These are phyloP conservation scores for Ooceraea biroi DNA, from an alignment of 1,140 invertebrate genomes.

Conservation along the genomic window DNA sequence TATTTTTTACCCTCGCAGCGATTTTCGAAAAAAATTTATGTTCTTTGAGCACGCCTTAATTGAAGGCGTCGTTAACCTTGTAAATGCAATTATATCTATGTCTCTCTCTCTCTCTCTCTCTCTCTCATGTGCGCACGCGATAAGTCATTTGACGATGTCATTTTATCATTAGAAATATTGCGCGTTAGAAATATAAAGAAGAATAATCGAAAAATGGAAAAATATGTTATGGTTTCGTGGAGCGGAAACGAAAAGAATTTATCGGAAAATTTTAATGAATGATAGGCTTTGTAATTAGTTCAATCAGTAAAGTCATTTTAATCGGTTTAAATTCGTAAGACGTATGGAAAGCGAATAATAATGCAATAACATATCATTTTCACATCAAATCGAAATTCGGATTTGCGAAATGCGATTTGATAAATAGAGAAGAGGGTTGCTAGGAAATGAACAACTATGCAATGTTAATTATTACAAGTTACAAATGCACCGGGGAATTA, in stretches of 20 bases:
- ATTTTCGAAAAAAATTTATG: background rate
- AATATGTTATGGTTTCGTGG: too few relatives aligned
- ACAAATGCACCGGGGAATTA: background rate
- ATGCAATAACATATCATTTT: background rate
- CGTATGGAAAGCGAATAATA: background rate
- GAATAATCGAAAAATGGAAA: background rate
- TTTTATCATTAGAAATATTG: background rate
- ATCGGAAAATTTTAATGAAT: background rate
- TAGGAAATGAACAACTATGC: background rate
- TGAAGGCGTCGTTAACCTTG: background rate
- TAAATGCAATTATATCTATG: constrained; percentile 23
- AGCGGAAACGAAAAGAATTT: background rate
- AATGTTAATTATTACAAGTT: background rate
- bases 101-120: too few relatives aligned
- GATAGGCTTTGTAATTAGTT: background rate
- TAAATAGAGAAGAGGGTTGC: background rate
- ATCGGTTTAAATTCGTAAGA: background rate
- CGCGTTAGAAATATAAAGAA: background rate
- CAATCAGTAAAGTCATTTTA: too few relatives aligned
- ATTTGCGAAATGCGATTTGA: constrained; percentile 3
- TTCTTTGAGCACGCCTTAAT: constrained; percentile 8
- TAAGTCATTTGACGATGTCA: too few relatives aligned
- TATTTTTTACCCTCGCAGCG: background rate
- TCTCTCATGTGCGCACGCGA: too few relatives aligned
- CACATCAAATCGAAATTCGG: background rate